Conservation (phyloP, 2,797 vertebrate genomes). For the Aselliscus stoliczkanus region DNA sequence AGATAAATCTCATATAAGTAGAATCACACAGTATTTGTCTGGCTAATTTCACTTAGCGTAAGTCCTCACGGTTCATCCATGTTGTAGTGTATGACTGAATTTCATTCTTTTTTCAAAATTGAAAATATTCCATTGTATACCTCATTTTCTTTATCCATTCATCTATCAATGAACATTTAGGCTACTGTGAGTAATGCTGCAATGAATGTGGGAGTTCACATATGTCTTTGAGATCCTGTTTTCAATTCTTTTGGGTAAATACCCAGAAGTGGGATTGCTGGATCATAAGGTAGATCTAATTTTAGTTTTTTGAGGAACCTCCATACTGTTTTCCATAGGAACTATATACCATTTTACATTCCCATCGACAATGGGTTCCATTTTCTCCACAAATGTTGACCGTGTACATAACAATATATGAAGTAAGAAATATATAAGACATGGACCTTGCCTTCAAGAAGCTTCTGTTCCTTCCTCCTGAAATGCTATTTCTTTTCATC, state of each 20-base stretch:
- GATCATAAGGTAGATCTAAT: background rate
- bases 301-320: background rate
- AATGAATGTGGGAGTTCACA: background rate
- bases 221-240: background rate
- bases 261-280: background rate
- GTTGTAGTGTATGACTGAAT: background rate
- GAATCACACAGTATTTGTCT: background rate
- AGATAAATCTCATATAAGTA: background rate
- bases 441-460: background rate
- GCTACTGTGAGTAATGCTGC: background rate
- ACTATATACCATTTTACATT: background rate
- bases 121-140: background rate
- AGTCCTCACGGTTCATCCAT: background rate
- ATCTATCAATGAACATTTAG: background rate
- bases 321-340: background rate
- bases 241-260: background rate
- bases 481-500: background rate
- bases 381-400: background rate
- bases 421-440: background rate
- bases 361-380: background rate
- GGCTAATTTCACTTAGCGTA: background rate
- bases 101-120: background rate
- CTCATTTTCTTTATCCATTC: background rate
- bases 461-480: background rate
- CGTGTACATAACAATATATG: background rate